These are phyloP conservation scores for Nothobranchius kuhntae DNA, from an alignment of 2,113 vertebrate species.

Conservation along the genomic window DNA sequence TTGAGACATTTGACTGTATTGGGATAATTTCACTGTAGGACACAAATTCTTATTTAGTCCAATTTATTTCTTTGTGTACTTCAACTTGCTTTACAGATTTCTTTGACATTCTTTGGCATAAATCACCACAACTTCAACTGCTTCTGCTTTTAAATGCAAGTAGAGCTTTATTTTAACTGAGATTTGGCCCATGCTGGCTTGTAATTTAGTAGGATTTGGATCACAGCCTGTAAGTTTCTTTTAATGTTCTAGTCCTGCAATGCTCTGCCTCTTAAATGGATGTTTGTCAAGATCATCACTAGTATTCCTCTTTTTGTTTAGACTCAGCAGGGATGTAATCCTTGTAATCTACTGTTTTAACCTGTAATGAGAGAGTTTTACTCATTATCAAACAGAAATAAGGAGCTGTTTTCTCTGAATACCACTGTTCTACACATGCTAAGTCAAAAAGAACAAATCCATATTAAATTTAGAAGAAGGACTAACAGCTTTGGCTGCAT, in stretches of 20 bases:
- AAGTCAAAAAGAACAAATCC: not conserved
- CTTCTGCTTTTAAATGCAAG: not conserved
- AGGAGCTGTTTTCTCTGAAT: too few relatives aligned
- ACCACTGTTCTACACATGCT: too few relatives aligned
- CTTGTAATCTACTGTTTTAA: constrained; percentile 33
- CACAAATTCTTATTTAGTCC: too few relatives aligned
- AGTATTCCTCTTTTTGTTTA: constrained; percentile 45
- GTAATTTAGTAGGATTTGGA: not conserved
- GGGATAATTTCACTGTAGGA: too few relatives aligned
- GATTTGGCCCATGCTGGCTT: not conserved
- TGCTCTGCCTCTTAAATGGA: constrained; percentile 30
- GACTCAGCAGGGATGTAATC: constrained; percentile 24
- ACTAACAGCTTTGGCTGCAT: too few relatives aligned
- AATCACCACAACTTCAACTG: too few relatives aligned
- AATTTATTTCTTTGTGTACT: too few relatives aligned
- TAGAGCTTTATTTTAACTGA: not conserved
- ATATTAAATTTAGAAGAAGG: too few relatives aligned
- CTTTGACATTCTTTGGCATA: too few relatives aligned
- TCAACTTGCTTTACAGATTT: too few relatives aligned
- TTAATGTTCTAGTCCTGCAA: constrained; percentile 15
- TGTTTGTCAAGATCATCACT: constrained; percentile 14
- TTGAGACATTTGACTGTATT: too few relatives aligned
- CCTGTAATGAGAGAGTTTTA: constrained; percentile 28
- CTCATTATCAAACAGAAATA: not conserved
- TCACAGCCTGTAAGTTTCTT: not conserved